phyloP scores from a whole-genome alignment of 2,113 vertebrate species.

The Strix uralensis region DNA sequence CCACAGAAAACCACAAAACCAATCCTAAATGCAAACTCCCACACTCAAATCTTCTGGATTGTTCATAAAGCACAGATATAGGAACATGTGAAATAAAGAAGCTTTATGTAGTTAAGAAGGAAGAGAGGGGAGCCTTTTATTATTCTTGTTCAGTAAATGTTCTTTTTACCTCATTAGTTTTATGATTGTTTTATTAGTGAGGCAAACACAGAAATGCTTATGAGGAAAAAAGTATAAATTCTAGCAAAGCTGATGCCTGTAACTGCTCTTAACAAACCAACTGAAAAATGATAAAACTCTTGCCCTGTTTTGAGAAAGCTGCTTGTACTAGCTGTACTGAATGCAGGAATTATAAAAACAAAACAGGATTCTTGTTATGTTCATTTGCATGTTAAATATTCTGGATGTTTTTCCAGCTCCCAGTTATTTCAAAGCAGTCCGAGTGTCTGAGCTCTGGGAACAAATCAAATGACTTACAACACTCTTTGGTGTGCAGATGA shows the following conservation, averaged over 20 bases:
- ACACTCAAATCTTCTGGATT: not conserved
- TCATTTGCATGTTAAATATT: constrained; percentile 57
- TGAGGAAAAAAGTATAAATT: not conserved
- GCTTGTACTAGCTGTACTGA: constrained; percentile 12
- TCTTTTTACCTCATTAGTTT: not conserved
- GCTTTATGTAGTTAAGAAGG: not conserved
- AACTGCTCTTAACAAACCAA: not conserved
- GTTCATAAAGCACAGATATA: not conserved
- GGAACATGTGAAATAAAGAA: not conserved
- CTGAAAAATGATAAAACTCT: not conserved
- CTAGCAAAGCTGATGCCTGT: not conserved
- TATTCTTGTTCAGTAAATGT: not conserved
- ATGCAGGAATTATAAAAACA: constrained; percentile 52
- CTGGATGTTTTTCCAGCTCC: constrained; percentile 54
- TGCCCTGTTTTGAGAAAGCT: not conserved
- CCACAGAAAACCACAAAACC: not conserved
- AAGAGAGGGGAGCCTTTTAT: not conserved
- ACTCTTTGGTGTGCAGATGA: constrained; percentile 55
- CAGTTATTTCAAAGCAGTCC: constrained; percentile 48
- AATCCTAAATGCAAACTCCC: not conserved
- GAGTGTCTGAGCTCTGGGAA: constrained; percentile 43
- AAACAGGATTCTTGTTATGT: constrained; percentile 38
- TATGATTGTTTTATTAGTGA: not conserved
- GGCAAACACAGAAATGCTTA: not conserved
- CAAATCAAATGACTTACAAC: not conserved